These are phyloP conservation scores for Natrix natrix DNA, from an alignment of 2,797 vertebrate genomes.

Conservation along the genomic window DNA sequence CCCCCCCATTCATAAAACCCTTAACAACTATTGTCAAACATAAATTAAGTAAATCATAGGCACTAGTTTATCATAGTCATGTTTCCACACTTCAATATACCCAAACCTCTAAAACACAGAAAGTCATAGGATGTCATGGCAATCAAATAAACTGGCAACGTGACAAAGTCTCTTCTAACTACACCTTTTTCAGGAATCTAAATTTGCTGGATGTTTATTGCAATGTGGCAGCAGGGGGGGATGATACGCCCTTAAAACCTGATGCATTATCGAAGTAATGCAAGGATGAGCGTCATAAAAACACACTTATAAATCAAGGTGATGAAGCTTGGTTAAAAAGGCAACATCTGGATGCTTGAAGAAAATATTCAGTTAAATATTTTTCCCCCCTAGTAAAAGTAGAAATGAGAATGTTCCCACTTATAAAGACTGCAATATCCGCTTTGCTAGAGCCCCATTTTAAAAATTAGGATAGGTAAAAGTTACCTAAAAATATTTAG, in stretches of 20 bases:
- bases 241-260: slow-evolving; percentile 58
- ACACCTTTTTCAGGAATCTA: slow-evolving; percentile 70
- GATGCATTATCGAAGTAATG: slow-evolving; percentile 49
- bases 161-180: slow-evolving; percentile 65
- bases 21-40: slow-evolving; percentile 79
- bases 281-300: slow-evolving; percentile 63
- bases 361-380: slow-evolving; percentile 46
- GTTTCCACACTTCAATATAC: slow-evolving; percentile 71
- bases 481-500: slow-evolving; percentile 9
- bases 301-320: slow-evolving; percentile 46
- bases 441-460: slow-evolving; percentile 51
- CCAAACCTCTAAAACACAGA: slow-evolving; percentile 70
- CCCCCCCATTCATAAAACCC: slow-evolving; percentile 82
- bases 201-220: slow-evolving; percentile 60
- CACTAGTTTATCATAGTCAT: slow-evolving; percentile 87
- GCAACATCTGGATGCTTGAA: slow-evolving; percentile 60
- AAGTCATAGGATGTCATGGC: slow-evolving; percentile 71
- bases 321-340: slow-evolving; percentile 65
- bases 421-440: slow-evolving; percentile 62
- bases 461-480: slow-evolving; percentile 32
- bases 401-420: slow-evolving; percentile 50
- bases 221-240: slow-evolving; percentile 55
- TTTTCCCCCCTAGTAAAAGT: slow-evolving; percentile 42
- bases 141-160: slow-evolving; percentile 69
- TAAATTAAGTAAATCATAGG: slow-evolving; percentile 94